Conservation (phyloP, 1,140 invertebrate genomes). For the Manduca sexta region DNA sequence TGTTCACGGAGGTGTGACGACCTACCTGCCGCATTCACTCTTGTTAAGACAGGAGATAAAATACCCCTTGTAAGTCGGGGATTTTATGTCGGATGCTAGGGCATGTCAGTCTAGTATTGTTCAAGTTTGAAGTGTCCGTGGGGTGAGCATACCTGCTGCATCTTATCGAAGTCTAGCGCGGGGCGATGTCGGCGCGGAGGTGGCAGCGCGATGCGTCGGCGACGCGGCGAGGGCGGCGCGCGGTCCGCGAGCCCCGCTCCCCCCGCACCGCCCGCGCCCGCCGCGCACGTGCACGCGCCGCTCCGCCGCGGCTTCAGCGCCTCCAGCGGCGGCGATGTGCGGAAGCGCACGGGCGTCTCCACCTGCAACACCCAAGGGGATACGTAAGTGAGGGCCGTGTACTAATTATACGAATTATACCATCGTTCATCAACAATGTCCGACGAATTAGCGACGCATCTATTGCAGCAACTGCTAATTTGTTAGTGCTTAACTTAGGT, state of each 20-base stretch:
- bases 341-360: slow-evolving; percentile 87
- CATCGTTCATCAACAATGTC: slow-evolving; percentile 1
- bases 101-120: too few relatives aligned
- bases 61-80: too few relatives aligned
- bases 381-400: too few relatives aligned
- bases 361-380: slow-evolving; percentile 40
- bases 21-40: too few relatives aligned
- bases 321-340: slow-evolving; percentile 90
- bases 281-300: slow-evolving; percentile 23
- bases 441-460: too few relatives aligned
- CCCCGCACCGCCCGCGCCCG: slow-evolving; percentile 36
- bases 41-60: too few relatives aligned
- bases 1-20: too few relatives aligned
- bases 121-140: background rate
- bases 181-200: slow-evolving; percentile 83
- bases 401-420: background rate
- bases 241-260: slow-evolving; percentile 50
- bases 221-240: slow-evolving; percentile 82
- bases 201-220: slow-evolving; percentile 79
- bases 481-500: too few relatives aligned
- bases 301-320: slow-evolving; percentile 84
- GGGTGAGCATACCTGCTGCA: slow-evolving; percentile 87
- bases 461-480: too few relatives aligned
- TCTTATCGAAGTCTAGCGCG: slow-evolving; percentile 96
- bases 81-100: too few relatives aligned